Evolutionary conservation across 1,140 invertebrate species (phyloP), one percentile per base, ranked within the genome.

Genomic region (Coelopa frigida): DNA sequence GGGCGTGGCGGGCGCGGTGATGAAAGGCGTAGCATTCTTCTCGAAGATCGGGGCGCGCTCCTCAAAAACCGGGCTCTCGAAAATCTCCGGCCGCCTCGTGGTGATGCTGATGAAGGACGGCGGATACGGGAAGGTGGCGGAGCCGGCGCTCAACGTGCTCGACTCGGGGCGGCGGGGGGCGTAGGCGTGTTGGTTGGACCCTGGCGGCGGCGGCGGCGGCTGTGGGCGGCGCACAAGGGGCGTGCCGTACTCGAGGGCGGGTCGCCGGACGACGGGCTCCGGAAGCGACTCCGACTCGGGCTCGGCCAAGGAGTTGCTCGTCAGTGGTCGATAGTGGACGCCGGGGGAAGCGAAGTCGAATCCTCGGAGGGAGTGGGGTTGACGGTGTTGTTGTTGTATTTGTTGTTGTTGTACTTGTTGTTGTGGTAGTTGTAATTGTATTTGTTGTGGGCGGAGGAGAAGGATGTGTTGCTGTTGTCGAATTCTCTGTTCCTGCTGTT

Each of bases 91-190:
- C n/a, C 46, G 17, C 3, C 59, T 35, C 1, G 59, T 66, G 4
- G 62, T 62, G 7, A 66, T 50, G 50, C 56, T 62, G 3, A 66
- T 51, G 40, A 66, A 66, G 21, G 62, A 66, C 11, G 62, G 61
- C 3, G 62, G 62, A 50, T 66, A 66, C 1, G 62, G 62, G 20
- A 66, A n/a, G 0, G 58, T 59, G 0, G 56, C 56, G 27, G n/a
- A 6, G 15, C 31, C 31, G 4, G 12, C 26, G 10, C 11, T 15
- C 8, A 17, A 43, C 7, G 20, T 14, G n/a, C 21, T 24, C 27
- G 20, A 21, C 4, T 21, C 42, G 12, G 46, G 50, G n/a, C 58
- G 11, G 23, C 47, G 27, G 0, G 56, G 56, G 0, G 62, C 61
- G 38, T 45, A 65, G 15, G 55, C 50, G 14, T 52, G 52, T 35